These are phyloP conservation scores for Athalia rosae DNA, from an alignment of 2,888 invertebrate genomes.

Conservation along the genomic window DNA sequence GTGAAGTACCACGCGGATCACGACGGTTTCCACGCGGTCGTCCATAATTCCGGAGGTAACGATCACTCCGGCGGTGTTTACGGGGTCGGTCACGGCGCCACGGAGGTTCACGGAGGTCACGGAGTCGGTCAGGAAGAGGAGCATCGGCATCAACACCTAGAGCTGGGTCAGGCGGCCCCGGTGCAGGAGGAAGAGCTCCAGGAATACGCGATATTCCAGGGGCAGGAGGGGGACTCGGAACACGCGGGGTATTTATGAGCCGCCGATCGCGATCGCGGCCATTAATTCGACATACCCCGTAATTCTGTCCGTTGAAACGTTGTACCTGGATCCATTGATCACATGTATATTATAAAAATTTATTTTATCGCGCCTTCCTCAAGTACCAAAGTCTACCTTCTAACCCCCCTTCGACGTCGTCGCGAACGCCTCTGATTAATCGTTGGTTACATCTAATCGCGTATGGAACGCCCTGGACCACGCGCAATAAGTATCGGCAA, in stretches of 20 bases:
- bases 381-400: conserved; percentile 24
- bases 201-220: conserved; percentile 45
- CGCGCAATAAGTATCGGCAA: too few relatives aligned
- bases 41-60: conserved; percentile 59
- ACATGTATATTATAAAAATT: conserved; percentile 15
- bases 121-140: conserved; percentile 33
- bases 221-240: conserved; percentile 47
- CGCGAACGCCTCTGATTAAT: not conserved
- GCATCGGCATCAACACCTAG: not conserved
- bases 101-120: conserved; percentile 35
- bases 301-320: conserved; percentile 30
- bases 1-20: conserved; percentile 67
- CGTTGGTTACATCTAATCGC: not conserved
- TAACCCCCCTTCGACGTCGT: not conserved
- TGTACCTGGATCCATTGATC: conserved; percentile 41
- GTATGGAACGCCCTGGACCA: not conserved
- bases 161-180: conserved; percentile 32
- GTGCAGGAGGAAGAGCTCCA: conserved; percentile 49
- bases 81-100: conserved; percentile 49
- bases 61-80: conserved; percentile 56
- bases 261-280: conserved; percentile 31
- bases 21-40: conserved; percentile 66
- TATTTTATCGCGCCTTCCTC: not conserved
- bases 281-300: not conserved
- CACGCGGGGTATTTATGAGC: conserved; percentile 52